phyloP scores from a whole-genome alignment of 2,113 vertebrate species.

The Channa argus region DNA sequence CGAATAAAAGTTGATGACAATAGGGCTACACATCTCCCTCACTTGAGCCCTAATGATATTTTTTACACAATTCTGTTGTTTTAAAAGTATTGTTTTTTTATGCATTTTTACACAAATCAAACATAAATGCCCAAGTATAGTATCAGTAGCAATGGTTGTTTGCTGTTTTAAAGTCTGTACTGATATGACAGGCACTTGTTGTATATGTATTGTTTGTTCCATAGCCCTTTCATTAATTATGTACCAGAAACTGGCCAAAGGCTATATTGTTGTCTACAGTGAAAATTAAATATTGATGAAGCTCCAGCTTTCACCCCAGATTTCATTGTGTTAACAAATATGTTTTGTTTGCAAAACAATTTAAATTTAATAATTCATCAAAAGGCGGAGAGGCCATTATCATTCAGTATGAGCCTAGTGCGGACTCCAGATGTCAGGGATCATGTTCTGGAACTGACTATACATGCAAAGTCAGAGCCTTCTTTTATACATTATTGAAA shows the following conservation, averaged over 20 bases:
- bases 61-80: constrained; percentile 7
- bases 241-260: constrained; percentile 72
- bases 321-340: constrained; percentile 85
- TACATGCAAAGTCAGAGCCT: constrained; percentile 74
- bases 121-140: neutral
- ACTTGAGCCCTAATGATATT: neutral
- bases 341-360: constrained; percentile 83
- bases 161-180: constrained; percentile 17
- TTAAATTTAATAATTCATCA: constrained; percentile 82
- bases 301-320: constrained; percentile 73
- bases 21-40: constrained; percentile 34
- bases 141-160: constrained; percentile 16
- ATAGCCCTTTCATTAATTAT: constrained; percentile 75
- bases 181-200: constrained; percentile 40
- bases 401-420: constrained; percentile 68
- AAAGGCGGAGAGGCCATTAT: constrained; percentile 72
- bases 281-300: constrained; percentile 83
- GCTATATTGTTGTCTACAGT: constrained; percentile 76
- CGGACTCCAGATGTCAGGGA: constrained; percentile 73
- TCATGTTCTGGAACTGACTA: constrained; percentile 70
- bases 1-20: constrained; percentile 41
- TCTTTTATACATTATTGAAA: constrained; percentile 80
- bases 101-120: constrained; percentile 7
- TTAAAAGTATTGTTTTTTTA: neutral
- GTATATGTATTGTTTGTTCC: constrained; percentile 61